phyloP scores from a whole-genome alignment of 2,113 vertebrate genomes.

The Chlorocebus sabaeus region DNA sequence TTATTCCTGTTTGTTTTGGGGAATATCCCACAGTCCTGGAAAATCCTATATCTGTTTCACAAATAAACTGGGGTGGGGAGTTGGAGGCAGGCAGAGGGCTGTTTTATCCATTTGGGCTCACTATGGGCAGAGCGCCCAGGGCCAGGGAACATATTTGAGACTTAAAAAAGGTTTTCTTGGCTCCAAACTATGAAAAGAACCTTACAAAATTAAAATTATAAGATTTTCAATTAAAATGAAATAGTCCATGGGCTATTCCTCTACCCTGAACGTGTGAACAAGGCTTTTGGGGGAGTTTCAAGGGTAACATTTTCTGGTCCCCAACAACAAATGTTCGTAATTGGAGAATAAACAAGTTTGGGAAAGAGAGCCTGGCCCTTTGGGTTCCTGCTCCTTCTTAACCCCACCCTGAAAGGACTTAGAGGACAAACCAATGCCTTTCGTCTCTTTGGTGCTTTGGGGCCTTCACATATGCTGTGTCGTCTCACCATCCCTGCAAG shows the following conservation, averaged over 20 bases:
- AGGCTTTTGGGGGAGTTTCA: background rate
- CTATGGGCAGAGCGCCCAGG: slow-evolving; percentile 28
- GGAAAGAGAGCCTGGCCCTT: background rate
- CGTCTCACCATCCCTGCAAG: background rate
- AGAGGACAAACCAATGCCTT: background rate
- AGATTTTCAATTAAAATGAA: slow-evolving; percentile 23
- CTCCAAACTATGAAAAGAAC: slow-evolving; percentile 50
- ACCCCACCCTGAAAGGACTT: slow-evolving; percentile 4
- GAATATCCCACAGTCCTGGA: slow-evolving; percentile 72
- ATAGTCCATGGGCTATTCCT: background rate
- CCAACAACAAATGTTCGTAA: background rate
- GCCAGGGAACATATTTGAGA: slow-evolving; percentile 72
- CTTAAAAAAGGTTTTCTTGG: slow-evolving; percentile 59
- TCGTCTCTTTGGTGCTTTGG: background rate
- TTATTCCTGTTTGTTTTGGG: slow-evolving; percentile 72
- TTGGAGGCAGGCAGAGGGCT: slow-evolving; percentile 34
- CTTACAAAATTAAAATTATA: slow-evolving; percentile 55
- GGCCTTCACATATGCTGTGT: background rate
- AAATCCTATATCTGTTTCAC: slow-evolving; percentile 74
- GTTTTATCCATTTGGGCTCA: slow-evolving; percentile 65
- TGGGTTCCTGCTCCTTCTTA: background rate
- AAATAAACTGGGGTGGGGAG: slow-evolving; percentile 65
- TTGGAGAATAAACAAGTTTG: background rate
- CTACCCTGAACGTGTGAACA: background rate
- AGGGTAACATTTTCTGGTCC: background rate